Evolutionary conservation across 2,113 vertebrate genomes (phyloP).

Genomic region (Myotis yumanensis): DNA sequence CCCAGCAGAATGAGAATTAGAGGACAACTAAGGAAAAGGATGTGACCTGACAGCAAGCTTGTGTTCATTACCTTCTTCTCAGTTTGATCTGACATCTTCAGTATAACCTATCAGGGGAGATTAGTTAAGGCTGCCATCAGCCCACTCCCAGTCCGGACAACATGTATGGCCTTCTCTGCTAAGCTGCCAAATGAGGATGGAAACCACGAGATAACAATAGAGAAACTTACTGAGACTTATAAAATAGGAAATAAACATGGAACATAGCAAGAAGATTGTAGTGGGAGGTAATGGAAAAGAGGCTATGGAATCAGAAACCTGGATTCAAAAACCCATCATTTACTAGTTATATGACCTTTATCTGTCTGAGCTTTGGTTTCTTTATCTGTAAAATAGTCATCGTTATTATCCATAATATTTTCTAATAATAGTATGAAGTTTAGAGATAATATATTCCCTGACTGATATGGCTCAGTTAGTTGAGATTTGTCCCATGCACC

Average conservation of each 20-base stretch:
- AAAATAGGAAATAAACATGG: background rate
- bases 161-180: background rate
- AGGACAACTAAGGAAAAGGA: constrained; percentile 76
- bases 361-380: constrained; percentile 4
- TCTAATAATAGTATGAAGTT: background rate
- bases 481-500: too few relatives aligned
- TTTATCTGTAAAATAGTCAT: background rate
- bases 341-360: background rate
- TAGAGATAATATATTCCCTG: background rate
- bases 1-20: constrained; percentile 71
- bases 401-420: background rate
- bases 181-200: background rate
- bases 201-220: background rate
- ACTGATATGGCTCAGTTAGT: background rate
- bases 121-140: background rate
- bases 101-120: background rate
- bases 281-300: background rate
- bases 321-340: background rate
- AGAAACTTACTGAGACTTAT: background rate
- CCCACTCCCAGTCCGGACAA: background rate
- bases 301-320: background rate
- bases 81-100: constrained; percentile 40
- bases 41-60: constrained; percentile 74
- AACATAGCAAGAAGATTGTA: background rate
- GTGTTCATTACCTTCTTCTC: background rate